Percentiles rank a stretch among this genome's conserved stretches.
phyloP scores from a whole-genome alignment of 2,888 invertebrate species.

The Pardosa pseudoannulata region DNA sequence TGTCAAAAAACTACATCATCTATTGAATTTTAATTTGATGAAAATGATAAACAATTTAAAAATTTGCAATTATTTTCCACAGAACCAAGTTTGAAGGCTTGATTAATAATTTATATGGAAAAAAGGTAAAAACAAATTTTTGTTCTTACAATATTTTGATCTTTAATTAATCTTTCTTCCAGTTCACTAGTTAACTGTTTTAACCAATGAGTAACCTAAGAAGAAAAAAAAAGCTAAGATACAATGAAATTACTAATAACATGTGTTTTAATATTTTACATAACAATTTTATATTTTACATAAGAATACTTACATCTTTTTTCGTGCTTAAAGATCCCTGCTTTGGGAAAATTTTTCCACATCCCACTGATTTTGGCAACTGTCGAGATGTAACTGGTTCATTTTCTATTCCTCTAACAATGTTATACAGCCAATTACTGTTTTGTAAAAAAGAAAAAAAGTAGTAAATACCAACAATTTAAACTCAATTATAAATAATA shows the following conservation, averaged over 20 bases:
- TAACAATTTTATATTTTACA: not conserved
- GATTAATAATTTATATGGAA: too few relatives aligned
- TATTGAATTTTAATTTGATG: too few relatives aligned
- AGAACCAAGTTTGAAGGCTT: too few relatives aligned
- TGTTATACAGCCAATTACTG: slow-evolving; percentile 86
- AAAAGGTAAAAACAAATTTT: too few relatives aligned
- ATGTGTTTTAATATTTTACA: not conserved
- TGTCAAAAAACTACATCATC: too few relatives aligned
- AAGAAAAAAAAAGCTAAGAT: too few relatives aligned
- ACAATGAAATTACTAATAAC: not conserved
- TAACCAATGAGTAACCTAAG: slow-evolving; percentile 84
- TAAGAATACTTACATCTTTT: slow-evolving; percentile 80
- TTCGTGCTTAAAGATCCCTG: slow-evolving; percentile 84
- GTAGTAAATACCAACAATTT: too few relatives aligned
- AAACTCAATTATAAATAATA: too few relatives aligned
- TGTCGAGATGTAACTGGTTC: slow-evolving; percentile 91
- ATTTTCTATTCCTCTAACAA: slow-evolving; percentile 90
- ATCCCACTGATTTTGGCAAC: slow-evolving; percentile 94
- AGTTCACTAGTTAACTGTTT: slow-evolving; percentile 88
- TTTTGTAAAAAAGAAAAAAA: too few relatives aligned
- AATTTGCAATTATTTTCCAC: too few relatives aligned
- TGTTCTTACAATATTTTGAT: slow-evolving; percentile 78
- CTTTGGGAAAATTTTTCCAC: slow-evolving; percentile 95
- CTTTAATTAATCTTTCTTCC: slow-evolving; percentile 87
- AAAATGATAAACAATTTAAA: too few relatives aligned